These are phyloP conservation scores for Erannis defoliaria DNA, from an alignment of 2,888 invertebrate species.

Conservation along the genomic window DNA sequence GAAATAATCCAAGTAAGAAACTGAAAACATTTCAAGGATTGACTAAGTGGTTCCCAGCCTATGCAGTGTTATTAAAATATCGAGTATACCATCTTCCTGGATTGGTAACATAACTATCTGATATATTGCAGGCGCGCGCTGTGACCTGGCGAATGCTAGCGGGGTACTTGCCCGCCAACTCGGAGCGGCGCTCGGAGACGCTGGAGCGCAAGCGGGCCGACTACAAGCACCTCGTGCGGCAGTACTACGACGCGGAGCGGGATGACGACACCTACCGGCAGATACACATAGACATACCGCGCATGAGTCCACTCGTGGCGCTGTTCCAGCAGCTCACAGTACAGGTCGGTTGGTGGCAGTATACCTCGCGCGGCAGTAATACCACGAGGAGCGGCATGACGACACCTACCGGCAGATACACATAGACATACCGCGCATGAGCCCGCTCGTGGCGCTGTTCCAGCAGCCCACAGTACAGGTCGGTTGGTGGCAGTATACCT, in stretches of 20 bases:
- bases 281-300: slow-evolving; percentile 99
- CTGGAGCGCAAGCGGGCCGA: slow-evolving; percentile 97
- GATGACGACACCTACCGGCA: slow-evolving; percentile 95
- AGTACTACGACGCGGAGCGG: slow-evolving; percentile 96
- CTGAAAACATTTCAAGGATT: no score
- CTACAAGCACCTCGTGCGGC: slow-evolving; percentile 97
- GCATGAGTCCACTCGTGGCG: slow-evolving; percentile 99
- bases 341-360: slow-evolving; percentile 66
- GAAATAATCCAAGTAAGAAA: no score
- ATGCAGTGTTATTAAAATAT: no score
- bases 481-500: background rate
- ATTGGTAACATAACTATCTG: no score
- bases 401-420: slow-evolving; percentile 98
- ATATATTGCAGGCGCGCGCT: slow-evolving; percentile 83
- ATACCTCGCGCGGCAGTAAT: slow-evolving; percentile 94
- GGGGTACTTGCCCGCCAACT: slow-evolving; percentile 97
- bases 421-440: slow-evolving; percentile 99
- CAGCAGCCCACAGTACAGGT: slow-evolving; percentile 96
- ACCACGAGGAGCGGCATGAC: slow-evolving; percentile 94
- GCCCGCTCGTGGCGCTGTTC: slow-evolving; percentile 97
- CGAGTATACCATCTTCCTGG: no score
- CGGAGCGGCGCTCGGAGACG: slow-evolving; percentile 95
- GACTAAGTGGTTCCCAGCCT: no score
- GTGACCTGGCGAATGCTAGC: slow-evolving; percentile 90
- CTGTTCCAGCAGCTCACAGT: slow-evolving; percentile 98